phyloP scores from a whole-genome alignment of 1,140 invertebrate genomes.

The Drosophila triauraria region DNA sequence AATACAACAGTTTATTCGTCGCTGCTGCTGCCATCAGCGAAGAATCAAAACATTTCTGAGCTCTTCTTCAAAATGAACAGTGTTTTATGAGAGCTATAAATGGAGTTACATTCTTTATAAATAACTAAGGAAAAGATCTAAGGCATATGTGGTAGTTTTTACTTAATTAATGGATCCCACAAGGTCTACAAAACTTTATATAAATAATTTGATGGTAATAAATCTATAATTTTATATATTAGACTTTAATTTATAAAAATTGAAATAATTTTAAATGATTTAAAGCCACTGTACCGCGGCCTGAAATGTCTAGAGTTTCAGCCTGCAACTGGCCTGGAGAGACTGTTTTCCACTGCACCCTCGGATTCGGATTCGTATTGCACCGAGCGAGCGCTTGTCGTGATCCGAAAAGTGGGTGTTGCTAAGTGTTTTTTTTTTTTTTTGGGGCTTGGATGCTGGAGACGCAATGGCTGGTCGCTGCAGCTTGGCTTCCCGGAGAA shows the following conservation, averaged over 20 bases:
- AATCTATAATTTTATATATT: background rate
- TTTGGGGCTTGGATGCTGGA: slow-evolving; percentile 63
- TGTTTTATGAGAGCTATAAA: slow-evolving; percentile 3
- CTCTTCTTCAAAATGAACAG: slow-evolving; percentile 24
- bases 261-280: background rate
- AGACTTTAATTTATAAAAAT: no score
- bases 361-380: slow-evolving; percentile 17
- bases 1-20: slow-evolving; percentile 55
- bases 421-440: slow-evolving; percentile 63
- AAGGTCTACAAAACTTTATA: no score
- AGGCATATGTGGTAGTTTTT: background rate
- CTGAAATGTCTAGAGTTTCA: background rate
- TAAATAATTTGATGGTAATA: no score
- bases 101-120: no score
- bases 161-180: no score
- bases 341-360: slow-evolving; percentile 41
- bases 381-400: slow-evolving; percentile 50
- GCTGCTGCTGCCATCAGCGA: slow-evolving; percentile 47
- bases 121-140: background rate
- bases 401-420: slow-evolving; percentile 82
- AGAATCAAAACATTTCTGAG: slow-evolving; percentile 62
- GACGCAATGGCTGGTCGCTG: slow-evolving; percentile 71
- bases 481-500: slow-evolving; percentile 36
- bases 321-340: slow-evolving; percentile 1
- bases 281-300: slow-evolving; percentile 19